A percentile compares a stretch with the other conserved stretches of the same genome.
phyloP scores from a whole-genome alignment of 2,888 invertebrate genomes.

The Pyrrhia umbra region DNA sequence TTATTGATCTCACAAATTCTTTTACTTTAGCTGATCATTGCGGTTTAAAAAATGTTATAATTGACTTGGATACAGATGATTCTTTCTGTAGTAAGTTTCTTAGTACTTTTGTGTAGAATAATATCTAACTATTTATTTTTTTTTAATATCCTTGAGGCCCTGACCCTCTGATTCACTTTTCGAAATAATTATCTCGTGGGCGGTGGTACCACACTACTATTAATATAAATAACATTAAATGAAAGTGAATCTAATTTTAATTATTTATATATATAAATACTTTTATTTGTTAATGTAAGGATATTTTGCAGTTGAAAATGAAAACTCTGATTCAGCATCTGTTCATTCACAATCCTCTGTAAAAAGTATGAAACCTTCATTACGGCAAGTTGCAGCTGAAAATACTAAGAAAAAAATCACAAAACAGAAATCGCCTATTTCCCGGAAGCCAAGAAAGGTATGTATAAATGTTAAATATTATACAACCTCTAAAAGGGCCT shows the following conservation, averaged over 20 bases:
- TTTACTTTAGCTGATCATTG: constrained; percentile 63
- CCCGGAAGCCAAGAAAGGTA: background rate
- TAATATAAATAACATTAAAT: no score
- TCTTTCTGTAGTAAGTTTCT: constrained; percentile 54
- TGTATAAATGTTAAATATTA: no score
- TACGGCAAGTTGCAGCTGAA: background rate
- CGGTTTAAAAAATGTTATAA: constrained; percentile 61
- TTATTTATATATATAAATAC: no score
- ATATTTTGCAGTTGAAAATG: background rate
- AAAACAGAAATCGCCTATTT: background rate
- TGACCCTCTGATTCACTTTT: no score
- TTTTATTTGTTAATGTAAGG: no score
- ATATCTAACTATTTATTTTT: no score
- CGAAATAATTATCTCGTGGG: no score
- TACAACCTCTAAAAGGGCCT: no score
- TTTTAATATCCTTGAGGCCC: no score
- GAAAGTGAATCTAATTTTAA: no score
- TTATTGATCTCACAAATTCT: constrained; percentile 70
- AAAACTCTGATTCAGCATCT: background rate
- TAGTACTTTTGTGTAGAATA: no score
- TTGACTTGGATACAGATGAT: constrained; percentile 71
- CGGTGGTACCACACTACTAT: no score
- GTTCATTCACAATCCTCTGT: background rate
- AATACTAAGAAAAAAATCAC: background rate
- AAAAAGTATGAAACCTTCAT: background rate